Evolutionary conservation across 2,113 vertebrate genomes (phyloP), one percentile per base, ranked within the genome.

Genomic region (Chaetops frenatus): DNA sequence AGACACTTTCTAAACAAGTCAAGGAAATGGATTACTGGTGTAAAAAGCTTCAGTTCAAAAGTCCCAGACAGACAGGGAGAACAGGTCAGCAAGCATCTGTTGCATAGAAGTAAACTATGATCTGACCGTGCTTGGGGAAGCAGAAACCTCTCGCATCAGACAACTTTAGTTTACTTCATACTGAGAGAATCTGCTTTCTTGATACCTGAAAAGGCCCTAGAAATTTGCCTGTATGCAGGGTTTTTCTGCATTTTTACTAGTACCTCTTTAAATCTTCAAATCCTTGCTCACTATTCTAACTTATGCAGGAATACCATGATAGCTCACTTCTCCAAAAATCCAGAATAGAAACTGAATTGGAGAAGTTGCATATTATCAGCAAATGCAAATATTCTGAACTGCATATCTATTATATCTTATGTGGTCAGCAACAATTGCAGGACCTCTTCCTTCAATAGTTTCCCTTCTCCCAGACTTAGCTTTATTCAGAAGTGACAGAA

Each of bases 391-490:
- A 40, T 31, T 61, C 29, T 53, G 38, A 67, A 67, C 9, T 38
- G 36, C 42, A 0, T 44, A 54, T 38, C 23, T 58, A 11, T 17
- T 35, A 4, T 5, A n/a, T 14, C 27, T 64, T 65, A 53, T 0
- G 0, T 13, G 5, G 35, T 27, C 47, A 25, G 13, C 19, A 86
- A 70, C 3, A 50, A 36, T 1, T 54, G 23, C 33, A 77, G 22
- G 9, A 73, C 13, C 20, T 45, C 23, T 69, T 69, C 25, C 6
- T 65, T 77, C 10, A 10, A 42, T 25, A 2, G 20, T 9, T 77
- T 91, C n/a, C 25, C 4, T 51, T 89, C 25, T 66, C 5, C 19
- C 38, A 72, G 33, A 61, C 7, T 38, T 61, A 36, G 15, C 1
- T 60, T 20, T 56, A 48, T 25, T 65, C n/a, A 65, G 16, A 70